Evolutionary conservation across 1,140 invertebrate species (phyloP), one percentile per base, ranked within the genome.

Genomic region (Arion vulgaris): DNA sequence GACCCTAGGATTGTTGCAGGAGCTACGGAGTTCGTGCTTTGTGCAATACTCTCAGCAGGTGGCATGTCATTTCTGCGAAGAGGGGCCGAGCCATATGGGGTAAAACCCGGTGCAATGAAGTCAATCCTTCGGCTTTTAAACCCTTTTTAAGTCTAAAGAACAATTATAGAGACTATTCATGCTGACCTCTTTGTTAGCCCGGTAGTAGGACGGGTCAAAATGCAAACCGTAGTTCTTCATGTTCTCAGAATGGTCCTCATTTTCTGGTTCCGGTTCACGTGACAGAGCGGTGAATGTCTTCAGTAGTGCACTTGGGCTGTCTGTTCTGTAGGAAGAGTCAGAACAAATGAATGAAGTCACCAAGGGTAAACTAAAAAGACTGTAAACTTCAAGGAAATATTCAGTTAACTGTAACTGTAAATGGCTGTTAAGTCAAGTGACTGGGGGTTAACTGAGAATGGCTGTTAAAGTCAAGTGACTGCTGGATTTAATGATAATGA

Each of bases 181-280:
- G 1, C 62, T 66, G 84, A 90, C 90, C 86, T 91, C 90, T 83
- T 86, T 89, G 77, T 89, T 91, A 13, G 89, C 88, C 82, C 88
- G 90, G 84, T 88, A 91, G 73, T 90, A 88, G 36, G 83, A 87
- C 1, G 87, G 87, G 82, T 91, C 90, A 85, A 91, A 91, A 0
- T 87, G 85, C 0, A 90, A 81, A 0, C 89, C 90, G 7, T 86
- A 85, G 68, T 86, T 89, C 28, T 87, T 89, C 53, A 89, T 77
- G 69, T 84, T 85, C 68, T 87, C 85, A 5, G 84, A 79, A n/a
- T n/a, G n/a, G 9, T 84, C 82, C 7, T 72, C 75, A 23, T 87
- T 83, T 19, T 80, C 82, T 41, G 41, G 13, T 11, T 76, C 66
- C 19, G n/a, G 28, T 28, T 86, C 83, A 36, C 81, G 84, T 1